phyloP scores from a whole-genome alignment of 2,797 vertebrate species.

The Crypturellus tataupa region DNA sequence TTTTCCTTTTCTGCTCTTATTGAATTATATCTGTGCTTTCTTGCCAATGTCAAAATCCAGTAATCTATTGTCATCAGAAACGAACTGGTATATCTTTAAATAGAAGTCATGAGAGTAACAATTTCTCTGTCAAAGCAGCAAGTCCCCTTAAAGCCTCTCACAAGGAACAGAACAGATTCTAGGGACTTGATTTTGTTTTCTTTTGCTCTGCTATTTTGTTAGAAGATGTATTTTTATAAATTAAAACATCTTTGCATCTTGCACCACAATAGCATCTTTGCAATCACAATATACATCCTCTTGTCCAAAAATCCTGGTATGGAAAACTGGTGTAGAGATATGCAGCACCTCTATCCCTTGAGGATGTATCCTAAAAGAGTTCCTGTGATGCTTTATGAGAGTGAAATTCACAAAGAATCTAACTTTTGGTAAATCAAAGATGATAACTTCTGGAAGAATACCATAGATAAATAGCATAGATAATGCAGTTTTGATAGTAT shows the following conservation, averaged over 20 bases:
- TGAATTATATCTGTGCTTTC: not conserved
- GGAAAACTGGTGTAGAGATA: not conserved
- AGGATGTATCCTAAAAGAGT: not conserved
- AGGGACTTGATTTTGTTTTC: not conserved
- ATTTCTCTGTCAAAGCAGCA: not conserved
- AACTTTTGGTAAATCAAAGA: not conserved
- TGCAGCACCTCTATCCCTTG: not conserved
- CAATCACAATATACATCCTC: accelerated
- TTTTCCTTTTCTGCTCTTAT: not conserved
- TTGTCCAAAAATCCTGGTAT: not conserved
- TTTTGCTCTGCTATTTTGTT: not conserved
- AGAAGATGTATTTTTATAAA: not conserved
- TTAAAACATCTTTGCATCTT: not conserved
- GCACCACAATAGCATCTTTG: not conserved
- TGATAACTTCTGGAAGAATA: not conserved
- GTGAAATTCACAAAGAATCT: not conserved
- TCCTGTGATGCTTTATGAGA: not conserved
- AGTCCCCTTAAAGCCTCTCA: not conserved
- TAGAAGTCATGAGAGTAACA: not conserved
- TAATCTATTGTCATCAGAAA: not conserved
- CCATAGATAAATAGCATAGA: not conserved
- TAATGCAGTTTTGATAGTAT: not conserved
- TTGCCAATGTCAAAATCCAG: not conserved
- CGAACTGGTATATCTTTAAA: not conserved
- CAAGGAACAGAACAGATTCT: not conserved